Percentiles rank a stretch among this genome's conserved stretches.
phyloP scores from a whole-genome alignment of 2,113 vertebrate species.

The Esox niger region DNA sequence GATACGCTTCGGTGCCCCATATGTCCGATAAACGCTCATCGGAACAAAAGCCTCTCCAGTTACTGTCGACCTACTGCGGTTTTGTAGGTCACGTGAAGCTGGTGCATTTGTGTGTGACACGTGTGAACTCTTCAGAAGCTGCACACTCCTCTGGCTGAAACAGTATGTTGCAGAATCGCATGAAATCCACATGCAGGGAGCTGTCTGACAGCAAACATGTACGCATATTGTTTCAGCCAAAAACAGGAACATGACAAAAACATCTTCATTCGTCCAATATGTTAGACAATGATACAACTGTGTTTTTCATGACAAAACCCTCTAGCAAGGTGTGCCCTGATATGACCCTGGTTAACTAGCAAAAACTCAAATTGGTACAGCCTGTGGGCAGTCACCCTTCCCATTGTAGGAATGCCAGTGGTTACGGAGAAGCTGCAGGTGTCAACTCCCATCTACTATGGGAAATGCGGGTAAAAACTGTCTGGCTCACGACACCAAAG shows the following conservation, averaged over 20 bases:
- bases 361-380: background rate
- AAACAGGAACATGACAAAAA: too few species aligned
- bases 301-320: too few species aligned
- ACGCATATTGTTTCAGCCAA: too few species aligned
- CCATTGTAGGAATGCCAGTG: slow-evolving; percentile 26
- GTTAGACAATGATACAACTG: too few species aligned
- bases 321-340: too few species aligned
- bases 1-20: slow-evolving; percentile 1
- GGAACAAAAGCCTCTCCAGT: slow-evolving; percentile 1
- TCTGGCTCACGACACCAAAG: slow-evolving; percentile 47
- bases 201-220: background rate
- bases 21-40: slow-evolving; percentile 3
- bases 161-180: background rate
- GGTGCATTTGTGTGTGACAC: background rate
- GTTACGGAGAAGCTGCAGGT: slow-evolving; percentile 43
- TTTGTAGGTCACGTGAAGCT: background rate
- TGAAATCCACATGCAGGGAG: background rate
- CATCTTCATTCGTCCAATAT: too few species aligned
- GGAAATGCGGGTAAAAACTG: slow-evolving; percentile 62
- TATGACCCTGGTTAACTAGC: too few species aligned
- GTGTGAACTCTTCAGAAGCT: background rate
- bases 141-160: background rate
- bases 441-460: slow-evolving; percentile 10
- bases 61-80: background rate
- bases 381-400: slow-evolving; percentile 19